Evolutionary conservation across 1,140 invertebrate genomes (phyloP).

Genomic region (Conus betulinus): DNA sequence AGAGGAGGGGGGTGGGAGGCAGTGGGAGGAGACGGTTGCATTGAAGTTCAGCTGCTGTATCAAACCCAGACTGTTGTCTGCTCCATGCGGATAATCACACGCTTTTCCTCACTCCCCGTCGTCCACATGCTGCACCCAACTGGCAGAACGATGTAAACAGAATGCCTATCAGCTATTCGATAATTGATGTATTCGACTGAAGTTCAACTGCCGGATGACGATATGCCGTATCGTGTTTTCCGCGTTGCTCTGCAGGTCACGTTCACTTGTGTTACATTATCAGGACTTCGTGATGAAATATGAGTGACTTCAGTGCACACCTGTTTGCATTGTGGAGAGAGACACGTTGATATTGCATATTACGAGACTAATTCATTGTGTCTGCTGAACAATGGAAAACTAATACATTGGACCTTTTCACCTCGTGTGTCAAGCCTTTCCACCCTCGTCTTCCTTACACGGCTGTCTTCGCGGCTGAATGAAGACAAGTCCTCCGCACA

Average conservation of each 20-base stretch:
- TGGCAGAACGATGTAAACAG: neutral
- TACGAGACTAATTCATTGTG: neutral
- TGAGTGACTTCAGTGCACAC: neutral
- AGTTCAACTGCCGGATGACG: neutral
- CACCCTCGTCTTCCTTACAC: neutral
- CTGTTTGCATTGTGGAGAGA: neutral
- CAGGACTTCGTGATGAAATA: neutral
- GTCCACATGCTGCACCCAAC: neutral
- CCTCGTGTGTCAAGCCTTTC: neutral
- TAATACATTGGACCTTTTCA: slow-evolving; percentile 15
- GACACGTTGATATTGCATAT: neutral
- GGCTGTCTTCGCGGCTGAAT: slow-evolving; percentile 5
- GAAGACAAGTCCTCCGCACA: slow-evolving; percentile 2
- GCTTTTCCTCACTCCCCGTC: neutral
- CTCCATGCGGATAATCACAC: no score
- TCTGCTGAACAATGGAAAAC: neutral
- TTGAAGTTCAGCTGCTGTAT: no score
- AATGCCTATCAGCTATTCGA: no score
- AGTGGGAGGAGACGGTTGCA: no score
- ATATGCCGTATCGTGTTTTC: neutral
- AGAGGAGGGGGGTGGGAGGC: no score
- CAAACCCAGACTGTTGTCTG: no score
- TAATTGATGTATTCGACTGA: neutral
- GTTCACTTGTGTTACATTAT: neutral
- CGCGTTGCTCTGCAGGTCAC: neutral